phyloP scores from a whole-genome alignment of 2,113 vertebrate genomes.

The Tachycineta bicolor region DNA sequence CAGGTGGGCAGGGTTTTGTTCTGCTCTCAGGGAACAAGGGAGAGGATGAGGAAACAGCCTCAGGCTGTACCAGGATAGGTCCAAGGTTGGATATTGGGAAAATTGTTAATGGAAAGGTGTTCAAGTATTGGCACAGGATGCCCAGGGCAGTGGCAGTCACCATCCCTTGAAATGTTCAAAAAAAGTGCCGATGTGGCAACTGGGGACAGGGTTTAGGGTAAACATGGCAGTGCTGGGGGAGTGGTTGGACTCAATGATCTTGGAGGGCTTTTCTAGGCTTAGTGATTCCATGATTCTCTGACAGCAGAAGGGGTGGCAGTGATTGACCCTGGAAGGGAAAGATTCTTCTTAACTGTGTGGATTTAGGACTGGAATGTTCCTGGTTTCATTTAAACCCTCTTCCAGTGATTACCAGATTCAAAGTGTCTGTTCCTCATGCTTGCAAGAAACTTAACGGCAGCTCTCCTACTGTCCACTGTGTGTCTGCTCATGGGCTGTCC shows the following conservation, averaged over 20 bases:
- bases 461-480: not conserved
- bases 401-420: not conserved
- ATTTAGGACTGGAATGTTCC: not conserved
- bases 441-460: not conserved
- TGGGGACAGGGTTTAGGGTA: not conserved
- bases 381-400: not conserved
- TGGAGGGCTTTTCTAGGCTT: not conserved
- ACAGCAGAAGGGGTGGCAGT: not conserved
- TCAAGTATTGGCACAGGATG: not conserved
- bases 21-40: not conserved
- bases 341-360: not conserved
- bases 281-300: not conserved
- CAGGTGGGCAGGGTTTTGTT: accelerated
- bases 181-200: not conserved
- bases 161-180: not conserved
- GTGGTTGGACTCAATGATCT: not conserved
- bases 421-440: not conserved
- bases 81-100: not conserved
- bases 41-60: not conserved
- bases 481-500: not conserved
- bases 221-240: not conserved
- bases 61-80: not conserved
- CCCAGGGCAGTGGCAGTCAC: not conserved
- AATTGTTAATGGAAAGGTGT: not conserved
- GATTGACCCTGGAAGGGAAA: not conserved